Evolutionary conservation across 1,140 invertebrate genomes (phyloP).

Genomic region (Geopemphigus sp.): DNA sequence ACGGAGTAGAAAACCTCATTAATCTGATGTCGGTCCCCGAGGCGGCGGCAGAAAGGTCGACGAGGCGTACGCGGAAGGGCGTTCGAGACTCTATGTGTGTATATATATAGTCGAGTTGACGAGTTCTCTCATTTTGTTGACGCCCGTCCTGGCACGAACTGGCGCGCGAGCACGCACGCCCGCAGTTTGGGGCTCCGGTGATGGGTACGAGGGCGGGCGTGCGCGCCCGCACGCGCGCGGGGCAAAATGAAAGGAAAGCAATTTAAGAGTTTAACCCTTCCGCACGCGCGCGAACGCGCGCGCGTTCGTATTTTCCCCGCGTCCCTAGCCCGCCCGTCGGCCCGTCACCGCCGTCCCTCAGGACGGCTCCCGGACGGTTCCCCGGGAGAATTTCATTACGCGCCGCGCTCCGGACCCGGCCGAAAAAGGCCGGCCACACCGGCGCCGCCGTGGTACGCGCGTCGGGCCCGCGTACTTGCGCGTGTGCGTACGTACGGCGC

Average conservation of each 20-base stretch:
- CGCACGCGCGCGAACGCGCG: neutral
- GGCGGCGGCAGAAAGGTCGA: constrained; percentile 31
- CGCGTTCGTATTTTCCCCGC: neutral
- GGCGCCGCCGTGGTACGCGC: neutral
- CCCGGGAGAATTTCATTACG: constrained; percentile 47
- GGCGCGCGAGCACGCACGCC: too few relatives aligned
- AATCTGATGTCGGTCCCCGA: constrained; percentile 31
- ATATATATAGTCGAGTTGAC: constrained; percentile 48
- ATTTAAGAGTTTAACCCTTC: constrained; percentile 47
- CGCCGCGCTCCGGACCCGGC: neutral
- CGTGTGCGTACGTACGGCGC: too few relatives aligned
- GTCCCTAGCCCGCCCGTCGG: neutral
- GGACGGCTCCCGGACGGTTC: neutral
- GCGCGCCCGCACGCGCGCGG: neutral
- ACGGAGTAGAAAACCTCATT: constrained; percentile 31
- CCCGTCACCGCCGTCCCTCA: too few relatives aligned
- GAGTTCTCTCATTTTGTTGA: constrained; percentile 47
- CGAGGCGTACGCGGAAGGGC: constrained; percentile 34
- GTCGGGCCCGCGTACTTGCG: too few relatives aligned
- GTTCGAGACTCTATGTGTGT: too few relatives aligned
- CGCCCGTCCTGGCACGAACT: constrained; percentile 20
- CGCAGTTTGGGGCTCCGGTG: too few relatives aligned
- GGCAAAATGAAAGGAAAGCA: constrained; percentile 49
- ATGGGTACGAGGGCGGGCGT: too few relatives aligned
- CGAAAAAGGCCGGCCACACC: constrained; percentile 40